Evolutionary conservation across 1,140 invertebrate species (phyloP).

Genomic region (Drosophila gunungcola): DNA sequence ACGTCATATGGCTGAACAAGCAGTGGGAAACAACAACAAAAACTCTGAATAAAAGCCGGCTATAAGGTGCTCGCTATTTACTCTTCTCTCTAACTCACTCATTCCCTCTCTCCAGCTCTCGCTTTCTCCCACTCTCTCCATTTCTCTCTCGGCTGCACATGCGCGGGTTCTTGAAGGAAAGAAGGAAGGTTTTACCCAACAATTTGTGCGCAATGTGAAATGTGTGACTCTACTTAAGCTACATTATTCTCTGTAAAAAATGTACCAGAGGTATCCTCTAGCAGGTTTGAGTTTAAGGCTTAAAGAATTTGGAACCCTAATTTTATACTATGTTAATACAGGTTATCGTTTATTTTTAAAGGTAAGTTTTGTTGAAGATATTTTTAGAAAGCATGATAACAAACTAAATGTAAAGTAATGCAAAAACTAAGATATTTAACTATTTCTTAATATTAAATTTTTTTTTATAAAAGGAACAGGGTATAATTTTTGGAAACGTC

Average conservation of each 20-base stretch:
- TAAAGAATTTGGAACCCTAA: too few species aligned
- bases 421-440: too few species aligned
- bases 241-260: conserved; percentile 3
- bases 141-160: conserved; percentile 32
- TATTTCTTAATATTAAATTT: too few species aligned
- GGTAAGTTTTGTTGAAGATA: too few species aligned
- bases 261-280: background rate
- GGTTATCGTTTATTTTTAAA: too few species aligned
- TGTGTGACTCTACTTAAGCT: background rate
- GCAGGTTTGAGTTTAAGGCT: too few species aligned
- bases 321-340: too few species aligned
- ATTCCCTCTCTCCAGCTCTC: background rate
- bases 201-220: conserved; percentile 22
- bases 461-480: too few species aligned
- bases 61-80: conserved; percentile 10
- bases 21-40: conserved; percentile 45
- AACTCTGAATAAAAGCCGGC: conserved; percentile 62
- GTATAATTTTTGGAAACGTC: too few species aligned
- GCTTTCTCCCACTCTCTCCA: conserved; percentile 1
- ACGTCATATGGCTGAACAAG: conserved; percentile 67
- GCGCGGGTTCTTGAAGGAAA: conserved; percentile 25
- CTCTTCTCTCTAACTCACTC: conserved; percentile 1
- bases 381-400: too few species aligned
- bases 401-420: too few species aligned
- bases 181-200: conserved; percentile 30